Percentiles rank a stretch among this genome's conserved stretches.
Evolutionary conservation across 2,888 invertebrate species (phyloP).

Genomic region (Boloria euphrosyne): DNA sequence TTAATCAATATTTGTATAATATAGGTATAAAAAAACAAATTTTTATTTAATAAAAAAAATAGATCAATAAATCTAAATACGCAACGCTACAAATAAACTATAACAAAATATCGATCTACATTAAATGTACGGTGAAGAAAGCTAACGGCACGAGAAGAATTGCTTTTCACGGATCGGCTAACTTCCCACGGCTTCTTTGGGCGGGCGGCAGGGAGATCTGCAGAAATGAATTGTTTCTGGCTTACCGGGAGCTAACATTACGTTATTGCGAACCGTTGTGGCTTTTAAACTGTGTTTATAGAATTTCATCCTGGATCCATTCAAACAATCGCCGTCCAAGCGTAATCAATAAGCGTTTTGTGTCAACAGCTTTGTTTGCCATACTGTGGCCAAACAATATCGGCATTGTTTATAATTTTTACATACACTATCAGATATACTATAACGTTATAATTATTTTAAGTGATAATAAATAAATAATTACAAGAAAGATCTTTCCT

Average conservation of each 20-base stretch:
- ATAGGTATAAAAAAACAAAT: slow-evolving; percentile 2
- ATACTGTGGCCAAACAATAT: too few relatives aligned
- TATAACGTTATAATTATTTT: too few relatives aligned
- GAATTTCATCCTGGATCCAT: slow-evolving; percentile 50
- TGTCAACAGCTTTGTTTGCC: slow-evolving; percentile 3
- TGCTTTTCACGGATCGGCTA: slow-evolving; percentile 78
- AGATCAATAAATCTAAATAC: not conserved
- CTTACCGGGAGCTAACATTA: slow-evolving; percentile 68
- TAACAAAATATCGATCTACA: slow-evolving; percentile 60
- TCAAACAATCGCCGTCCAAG: not conserved
- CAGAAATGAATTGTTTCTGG: slow-evolving; percentile 75
- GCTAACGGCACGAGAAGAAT: slow-evolving; percentile 75
- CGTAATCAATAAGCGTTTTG: slow-evolving; percentile 8
- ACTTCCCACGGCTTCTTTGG: slow-evolving; percentile 61
- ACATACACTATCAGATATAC: not conserved
- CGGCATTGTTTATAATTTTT: too few relatives aligned
- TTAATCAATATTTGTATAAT: not conserved
- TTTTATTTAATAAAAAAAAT: not conserved
- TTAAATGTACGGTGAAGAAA: slow-evolving; percentile 76
- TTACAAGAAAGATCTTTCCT: not conserved
- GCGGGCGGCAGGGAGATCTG: slow-evolving; percentile 44
- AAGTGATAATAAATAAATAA: too few relatives aligned
- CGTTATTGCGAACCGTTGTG: slow-evolving; percentile 71
- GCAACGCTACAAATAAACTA: slow-evolving; percentile 55
- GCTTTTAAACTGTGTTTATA: slow-evolving; percentile 69